Conservation (phyloP, 2,113 vertebrate species). For the Chaetura pelagica region DNA sequence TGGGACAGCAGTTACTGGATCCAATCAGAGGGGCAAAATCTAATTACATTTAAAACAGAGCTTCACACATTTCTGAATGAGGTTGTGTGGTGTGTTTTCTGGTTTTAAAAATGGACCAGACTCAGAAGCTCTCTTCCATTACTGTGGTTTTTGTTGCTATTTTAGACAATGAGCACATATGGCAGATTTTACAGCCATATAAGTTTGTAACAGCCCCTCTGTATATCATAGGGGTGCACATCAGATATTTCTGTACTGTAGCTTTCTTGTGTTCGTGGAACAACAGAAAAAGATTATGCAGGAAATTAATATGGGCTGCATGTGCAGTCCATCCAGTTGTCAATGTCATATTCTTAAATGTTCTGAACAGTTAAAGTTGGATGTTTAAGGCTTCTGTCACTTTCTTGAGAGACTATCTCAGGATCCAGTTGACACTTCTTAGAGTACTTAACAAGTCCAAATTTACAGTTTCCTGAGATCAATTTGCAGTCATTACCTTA, state of each 20-base stretch:
- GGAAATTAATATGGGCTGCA: background rate
- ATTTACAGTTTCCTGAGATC: background rate
- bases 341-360: background rate
- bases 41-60: conserved; percentile 26
- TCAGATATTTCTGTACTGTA: background rate
- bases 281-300: background rate
- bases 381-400: background rate
- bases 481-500: background rate
- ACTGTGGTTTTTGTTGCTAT: background rate
- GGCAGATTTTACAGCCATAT: background rate
- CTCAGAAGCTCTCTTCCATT: background rate
- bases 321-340: background rate
- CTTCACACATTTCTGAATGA: conserved; percentile 17
- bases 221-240: background rate
- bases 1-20: background rate
- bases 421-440: background rate
- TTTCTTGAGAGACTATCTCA: background rate
- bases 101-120: background rate
- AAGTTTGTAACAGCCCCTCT: background rate
- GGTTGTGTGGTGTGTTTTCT: background rate
- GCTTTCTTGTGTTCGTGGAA: background rate
- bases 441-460: background rate
- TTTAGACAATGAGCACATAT: conserved; percentile 2
- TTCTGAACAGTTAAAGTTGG: background rate
- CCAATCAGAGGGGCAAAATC: background rate